Evolutionary conservation across 2,797 vertebrate species (phyloP), one percentile per base, ranked within the genome.

Genomic region (Aphelocoma californica): DNA sequence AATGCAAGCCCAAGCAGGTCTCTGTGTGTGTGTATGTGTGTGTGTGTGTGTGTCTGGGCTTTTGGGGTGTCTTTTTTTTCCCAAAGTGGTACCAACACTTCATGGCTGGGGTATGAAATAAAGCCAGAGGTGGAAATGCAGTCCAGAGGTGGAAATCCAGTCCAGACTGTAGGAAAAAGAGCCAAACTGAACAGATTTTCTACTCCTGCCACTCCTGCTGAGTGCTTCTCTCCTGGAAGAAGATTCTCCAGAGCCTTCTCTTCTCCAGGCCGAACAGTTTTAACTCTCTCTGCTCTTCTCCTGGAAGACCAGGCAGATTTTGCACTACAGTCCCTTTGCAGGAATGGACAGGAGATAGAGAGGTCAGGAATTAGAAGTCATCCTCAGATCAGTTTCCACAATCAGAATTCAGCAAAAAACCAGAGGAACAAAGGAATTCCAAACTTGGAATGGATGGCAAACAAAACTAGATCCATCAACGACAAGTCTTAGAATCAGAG

Each of bases 1-100:
- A 83, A 36, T 47, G 75, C 96, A 96, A 96, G 96, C 70, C 4
- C 58, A 47, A 90, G 86, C 96, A 88, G 64, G 93, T 86, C 0
- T 23, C 0, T 61, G 20, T 51, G 18, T 60, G 9, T 84, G 24
- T 62, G 56, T 71, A 9, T 53, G 9, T 67, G 23, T 48, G 16
- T 79, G 25, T 70, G 34, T 34, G 29, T 51, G 18, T 51, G 3
- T 0, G 9, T 56, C 38, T 89, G 66, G 40, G 14, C 7, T 31
- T 73, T 50, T 21, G 7, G 28, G n/a, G 15, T 28, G 57, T 12
- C 6, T 29, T 72, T 54, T 64, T 69, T 31, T 25, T 6, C 12
- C 38, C 40, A 31, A 34, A 58, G 3, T 0, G 0, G 64, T 74
- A 34, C 42, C 70, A 60, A 51, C 14, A 21, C 6, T 57, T 89